Base-by-base conservation (phyloP, 2,797 vertebrate genomes). In the Peromyscus eremicus region DNA sequence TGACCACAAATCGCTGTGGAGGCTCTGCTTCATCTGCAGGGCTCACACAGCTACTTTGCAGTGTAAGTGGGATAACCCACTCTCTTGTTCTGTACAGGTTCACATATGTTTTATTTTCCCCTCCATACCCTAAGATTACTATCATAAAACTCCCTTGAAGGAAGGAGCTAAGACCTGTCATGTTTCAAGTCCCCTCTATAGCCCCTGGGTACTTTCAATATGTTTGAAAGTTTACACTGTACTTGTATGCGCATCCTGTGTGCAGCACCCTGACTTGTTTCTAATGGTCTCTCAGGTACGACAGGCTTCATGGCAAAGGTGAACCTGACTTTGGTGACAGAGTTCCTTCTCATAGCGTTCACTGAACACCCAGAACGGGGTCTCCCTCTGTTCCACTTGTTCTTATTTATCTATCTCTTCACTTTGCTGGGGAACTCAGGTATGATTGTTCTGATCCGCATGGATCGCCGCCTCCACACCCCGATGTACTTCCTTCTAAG, bases 401-500 rank as follows among this genome's bases (percentile, higher is more conserved):
- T 98, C 89, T 77, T 98, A 0, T 60, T 62, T 5, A 82, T 97
- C 9, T 98, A 95, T 86, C 87, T 98, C 81, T 21, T 94, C 62
- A 96, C 97, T 32, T 52, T 97, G 34, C 5, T 75, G 85, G 98
- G 96, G 37, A 97, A 97, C 79, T 1, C 92, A 40, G 95, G 92
- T 10, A 98, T 98, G 92, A 83, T 96, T 3, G 0, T 32, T 16
- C 66, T 97, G 32, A 95, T 97, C 79, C 27, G 3, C 2, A 0
- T 40, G 46, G 92, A 94, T 68, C 29, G 2, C 32, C 43, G 5
- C 12, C 96, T 98, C 9, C 97, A 98, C 71, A 97, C 81, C 5
- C 98, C 97, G 0, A 97, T 97, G 97, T 97, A 97, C 79, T 95
- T 97, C 52, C 92, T 98, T 27, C 62, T 97, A 64, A 94, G 96